Evolutionary conservation across 2,113 vertebrate genomes (phyloP), one percentile per base, ranked within the genome.

Genomic region (Caranx melampygus): DNA sequence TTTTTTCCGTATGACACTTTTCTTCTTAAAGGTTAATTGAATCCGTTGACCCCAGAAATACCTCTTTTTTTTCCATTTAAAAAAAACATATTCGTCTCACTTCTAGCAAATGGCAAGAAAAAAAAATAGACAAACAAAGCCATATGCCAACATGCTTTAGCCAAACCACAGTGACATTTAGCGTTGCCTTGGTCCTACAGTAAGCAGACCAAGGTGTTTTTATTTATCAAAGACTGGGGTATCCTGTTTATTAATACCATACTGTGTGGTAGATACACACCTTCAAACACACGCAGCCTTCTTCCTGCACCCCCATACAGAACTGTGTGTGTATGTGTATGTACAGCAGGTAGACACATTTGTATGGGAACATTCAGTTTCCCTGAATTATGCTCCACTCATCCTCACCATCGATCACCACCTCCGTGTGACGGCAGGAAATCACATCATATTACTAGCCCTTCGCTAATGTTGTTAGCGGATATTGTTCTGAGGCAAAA

Each of bases 401-500:
- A 81, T 86, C 75, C 60, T 62, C 20, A 15, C 85, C 88, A 94
- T 94, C 90, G 68, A 94, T 94, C 94, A 93, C 75, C 80, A 87
- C 81, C 79, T 82, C 65, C 81, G 83, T 88, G 82, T 91, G 88
- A 86, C 76, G 35, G 80, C 88, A 86, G 89, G 86, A 93, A 93
- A 93, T 93, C 90, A 92, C 87, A 93, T 90, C 86, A 86, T 88
- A 88, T 93, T 91, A 92, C 89, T 82, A 59, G 86, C 84, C 83
- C 83, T 78, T 78, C 85, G 6, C 88, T 90, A 93, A 94, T 90
- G 84, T 90, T 20, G 89, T 95, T 94, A 93, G 87, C 78, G 67
- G 85, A 85, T 94, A 94, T 94, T 95, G 93, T 95, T 93, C 84
- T 92, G 93, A 87, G 89, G 80, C 91, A 21, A 88, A 80, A 78